Base-by-base conservation (phyloP, 2,888 invertebrate species). In the Lithophane semibrunnea region DNA sequence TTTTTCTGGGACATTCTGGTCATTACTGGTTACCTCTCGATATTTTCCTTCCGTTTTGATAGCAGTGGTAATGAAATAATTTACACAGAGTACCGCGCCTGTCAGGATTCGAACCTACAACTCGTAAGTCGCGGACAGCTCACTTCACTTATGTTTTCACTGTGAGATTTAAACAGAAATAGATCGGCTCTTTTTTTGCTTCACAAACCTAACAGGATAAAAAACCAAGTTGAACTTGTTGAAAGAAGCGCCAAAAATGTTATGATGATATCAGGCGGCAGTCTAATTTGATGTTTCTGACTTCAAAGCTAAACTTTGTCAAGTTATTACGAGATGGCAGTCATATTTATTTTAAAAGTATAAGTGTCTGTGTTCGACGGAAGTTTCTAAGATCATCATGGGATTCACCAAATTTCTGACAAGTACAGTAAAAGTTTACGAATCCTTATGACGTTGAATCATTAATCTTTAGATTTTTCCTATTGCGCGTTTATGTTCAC, bases 281-380 rank as follows among this genome's bases (percentile, higher is more conserved):
- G n/a, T 52, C 73, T 82, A 79, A 86, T 86, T 87, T 74, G n/a
- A 76, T 75, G 80, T 77, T 84, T 69, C 52, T 65, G 37, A 71
- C 72, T 79, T 83, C 79, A 80, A 83, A 87, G 71, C 42, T 49
- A 42, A 68, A 82, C 70, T 87, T 81, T 60, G 10, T 54, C n/a
- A 76, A 81, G 65, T 85, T 80, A 85, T 78, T 87, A 72, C 65
- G 37, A 77, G 70, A 75, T 77, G n/a, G 63, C 47, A 73, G 66
- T 77, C 42, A 73, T 70, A 80, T 87, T 83, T 82, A 82, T 87
- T 74, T 80, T 65, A 77, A 77, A 84, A 80, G 85, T 79, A 77
- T 73, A 79, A 68, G 63, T 75, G 65, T 67, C 64, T 56, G 61
- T 69, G 56, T 78, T 70, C 21, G 61, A 65, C 54, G 37, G 10